Percentiles rank a stretch among this genome's conserved stretches.
These are phyloP conservation scores for Nemotelus pantherinus DNA, from an alignment of 2,888 invertebrate species.

Conservation along the genomic window DNA sequence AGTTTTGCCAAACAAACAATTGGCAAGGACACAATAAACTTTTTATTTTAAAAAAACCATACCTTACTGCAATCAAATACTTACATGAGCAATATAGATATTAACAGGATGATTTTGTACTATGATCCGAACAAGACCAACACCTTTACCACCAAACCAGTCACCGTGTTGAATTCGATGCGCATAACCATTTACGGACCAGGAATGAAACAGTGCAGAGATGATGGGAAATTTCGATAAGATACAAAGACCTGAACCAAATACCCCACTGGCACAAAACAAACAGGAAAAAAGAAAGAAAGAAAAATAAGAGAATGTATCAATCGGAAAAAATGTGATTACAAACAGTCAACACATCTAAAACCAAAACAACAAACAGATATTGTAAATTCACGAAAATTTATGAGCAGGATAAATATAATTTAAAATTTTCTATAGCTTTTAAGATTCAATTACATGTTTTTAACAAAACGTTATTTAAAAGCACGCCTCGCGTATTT, in stretches of 20 bases:
- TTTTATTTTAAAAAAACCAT: background rate
- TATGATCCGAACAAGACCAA: constrained; percentile 82
- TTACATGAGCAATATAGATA: constrained; percentile 93
- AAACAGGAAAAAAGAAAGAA: constrained; percentile 51
- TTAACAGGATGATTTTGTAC: constrained; percentile 76
- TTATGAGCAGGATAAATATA: too few species aligned
- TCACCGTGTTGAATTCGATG: constrained; percentile 96
- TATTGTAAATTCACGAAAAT: too few species aligned
- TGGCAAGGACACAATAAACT: background rate
- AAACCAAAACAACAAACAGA: too few species aligned
- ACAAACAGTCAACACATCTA: too few species aligned
- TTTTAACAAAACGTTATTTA: too few species aligned
- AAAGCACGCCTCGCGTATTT: too few species aligned
- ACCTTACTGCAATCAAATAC: constrained; percentile 57
- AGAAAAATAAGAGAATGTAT: background rate
- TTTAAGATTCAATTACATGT: too few species aligned
- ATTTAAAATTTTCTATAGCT: too few species aligned
- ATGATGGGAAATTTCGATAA: constrained; percentile 85
- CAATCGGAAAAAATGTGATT: background rate
- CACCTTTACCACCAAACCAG: constrained; percentile 98
- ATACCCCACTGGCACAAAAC: constrained; percentile 77
- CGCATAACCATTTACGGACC: constrained; percentile 97
- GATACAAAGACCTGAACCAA: constrained; percentile 90
- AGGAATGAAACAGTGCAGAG: constrained; percentile 90
- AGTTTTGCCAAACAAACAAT: background rate